phyloP scores from a whole-genome alignment of 2,888 invertebrate genomes.

The Diaperis boleti region DNA sequence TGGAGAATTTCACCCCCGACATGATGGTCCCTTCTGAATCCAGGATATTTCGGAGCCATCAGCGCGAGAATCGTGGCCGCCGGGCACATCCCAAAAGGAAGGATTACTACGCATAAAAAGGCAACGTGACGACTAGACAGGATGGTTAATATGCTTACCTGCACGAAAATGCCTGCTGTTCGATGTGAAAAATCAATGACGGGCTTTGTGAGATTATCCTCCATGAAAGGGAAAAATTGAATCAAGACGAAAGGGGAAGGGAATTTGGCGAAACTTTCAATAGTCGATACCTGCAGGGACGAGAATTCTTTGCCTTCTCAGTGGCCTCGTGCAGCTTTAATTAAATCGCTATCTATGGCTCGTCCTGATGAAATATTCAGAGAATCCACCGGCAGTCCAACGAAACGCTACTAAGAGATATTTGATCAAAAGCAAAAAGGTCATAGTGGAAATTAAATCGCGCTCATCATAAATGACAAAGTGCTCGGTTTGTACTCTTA shows the following conservation, averaged over 20 bases:
- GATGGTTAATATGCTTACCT: conserved; percentile 14
- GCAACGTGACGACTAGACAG: conserved; percentile 12
- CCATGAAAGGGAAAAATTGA: conserved; percentile 4
- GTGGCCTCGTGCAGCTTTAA: conserved; percentile 57
- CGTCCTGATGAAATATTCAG: conserved; percentile 23
- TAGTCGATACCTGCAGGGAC: conserved; percentile 15
- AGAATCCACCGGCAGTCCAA: conserved; percentile 2
- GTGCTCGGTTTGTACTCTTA: neutral
- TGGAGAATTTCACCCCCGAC: too few species aligned
- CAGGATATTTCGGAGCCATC: neutral
- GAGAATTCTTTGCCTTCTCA: conserved; percentile 51
- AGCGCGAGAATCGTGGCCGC: neutral
- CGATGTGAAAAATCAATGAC: conserved; percentile 16
- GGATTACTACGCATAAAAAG: conserved; percentile 20
- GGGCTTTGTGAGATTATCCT: conserved; percentile 14
- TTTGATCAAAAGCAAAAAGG: too few species aligned
- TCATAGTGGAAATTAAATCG: neutral
- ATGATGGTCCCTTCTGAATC: neutral
- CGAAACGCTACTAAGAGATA: neutral
- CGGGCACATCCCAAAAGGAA: conserved; percentile 20
- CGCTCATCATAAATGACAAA: neutral
- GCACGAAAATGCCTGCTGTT: conserved; percentile 6
- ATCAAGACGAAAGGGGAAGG: conserved; percentile 43
- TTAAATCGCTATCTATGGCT: conserved; percentile 56
- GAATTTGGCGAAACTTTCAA: neutral